Evolutionary conservation across 2,113 vertebrate species (phyloP), one percentile per base, ranked within the genome.

Genomic region (Tympanuchus pallidicinctus): DNA sequence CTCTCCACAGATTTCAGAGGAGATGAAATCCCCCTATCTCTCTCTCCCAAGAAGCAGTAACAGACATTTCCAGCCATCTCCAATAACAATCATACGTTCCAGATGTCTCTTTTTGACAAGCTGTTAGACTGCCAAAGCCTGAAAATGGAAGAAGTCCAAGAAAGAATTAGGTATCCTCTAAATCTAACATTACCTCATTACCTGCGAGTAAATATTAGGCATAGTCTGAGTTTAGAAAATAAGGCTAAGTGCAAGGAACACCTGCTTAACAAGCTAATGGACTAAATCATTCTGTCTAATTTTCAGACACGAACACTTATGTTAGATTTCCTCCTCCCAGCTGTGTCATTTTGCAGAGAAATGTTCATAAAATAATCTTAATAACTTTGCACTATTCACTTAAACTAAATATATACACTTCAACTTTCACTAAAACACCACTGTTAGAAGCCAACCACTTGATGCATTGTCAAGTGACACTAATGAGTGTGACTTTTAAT

Each of bases 111-210:
- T 61, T 75, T 61, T 91, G 88, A 90, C 81, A 92, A 76, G 80
- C 59, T 89, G 74, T 69, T 92, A 74, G 36, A 74, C 66, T 87
- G 81, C 59, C 87, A 94, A 90, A 88, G 69, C 30, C 77, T 81
- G 75, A 56, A 89, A 77, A 81, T 61, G 76, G 84, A 96, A 89
- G 17, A 70, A 77, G 65, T 81, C 88, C 93, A 92, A 86, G 78
- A 83, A 95, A 91, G 77, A 95, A 79, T 92, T 93, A 94, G 91
- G 85, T 80, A 63, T 92, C 60, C 71, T 89, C 78, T 93, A 66
- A 65, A 48, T 66, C 63, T 90, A 80, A 86, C 66, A 61, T 83
- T 69, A 82, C 78, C 52, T 89, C 72, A 91, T 89, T 89, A 93
- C 52, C 82, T 89, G 83, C 40, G 74, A 91, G 60, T 90, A 95